Base-by-base conservation (phyloP, 2,113 vertebrate species). In the Scopus umbretta region DNA sequence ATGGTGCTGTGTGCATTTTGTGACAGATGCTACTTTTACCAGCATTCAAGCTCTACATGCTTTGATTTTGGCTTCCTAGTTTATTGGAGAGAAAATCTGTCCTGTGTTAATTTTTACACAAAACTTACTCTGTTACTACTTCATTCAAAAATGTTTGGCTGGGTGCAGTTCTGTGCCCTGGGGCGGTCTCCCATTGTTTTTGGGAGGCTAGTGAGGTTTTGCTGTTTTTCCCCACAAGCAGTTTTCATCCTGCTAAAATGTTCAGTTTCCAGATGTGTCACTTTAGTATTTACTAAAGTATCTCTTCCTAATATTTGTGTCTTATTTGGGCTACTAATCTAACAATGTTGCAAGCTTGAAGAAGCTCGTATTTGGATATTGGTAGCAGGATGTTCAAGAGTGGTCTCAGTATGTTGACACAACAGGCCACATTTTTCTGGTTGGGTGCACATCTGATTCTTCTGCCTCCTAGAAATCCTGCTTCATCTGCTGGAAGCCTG, bases 11-110 rank as follows among this genome's bases (percentile, higher is more conserved):
- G 13, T 71, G 52, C 1, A 0, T 91, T 92, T 78, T 94, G 25
- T 80, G 52, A 25, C 63, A 88, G 63, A 71, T 70, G 22, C 43
- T 78, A 3, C 71, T 95, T 90, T 47, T 76, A 76, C 83, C 36
- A 72, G 29, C 21, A 13, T 89, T 88, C 38, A 29, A 80, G 18
- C 40, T 76, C 20, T 86, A 26, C 0, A 1, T 65, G n/a, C 71
- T 91, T 86, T 73, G 91, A 85, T 95, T 94, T 92, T 89, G 68
- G 10, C 53, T 74, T 91, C 27, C 26, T 85, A 14, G 45, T 94
- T 80, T 85, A 91, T 80, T 89, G 89, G 66, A 74, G 32, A 29
- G 26, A 70, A 94, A 94, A 96, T 95, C 86, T 96, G 86, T 87
- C 92, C 50, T 76, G 71, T 62, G 81, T 95, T 94, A 91, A 55